Percentiles rank a stretch among this genome's conserved stretches.
These are phyloP conservation scores for Procambarus clarkii DNA, from an alignment of 1,140 invertebrate genomes.

Conservation along the genomic window DNA sequence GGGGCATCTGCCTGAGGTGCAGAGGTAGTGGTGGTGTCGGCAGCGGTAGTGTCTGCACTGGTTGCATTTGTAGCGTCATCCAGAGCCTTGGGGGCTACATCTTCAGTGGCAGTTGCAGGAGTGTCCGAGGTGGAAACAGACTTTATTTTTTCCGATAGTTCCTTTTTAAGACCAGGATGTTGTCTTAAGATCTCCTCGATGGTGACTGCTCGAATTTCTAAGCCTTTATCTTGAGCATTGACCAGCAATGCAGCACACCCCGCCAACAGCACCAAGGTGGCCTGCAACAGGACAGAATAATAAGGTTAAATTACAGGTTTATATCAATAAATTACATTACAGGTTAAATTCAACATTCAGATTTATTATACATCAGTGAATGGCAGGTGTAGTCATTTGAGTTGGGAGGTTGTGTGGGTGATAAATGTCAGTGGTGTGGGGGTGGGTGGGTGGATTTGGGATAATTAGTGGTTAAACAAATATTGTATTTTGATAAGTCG, in stretches of 20 bases:
- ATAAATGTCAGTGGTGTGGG: too few relatives aligned
- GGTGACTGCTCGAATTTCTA: slow-evolving; percentile 7
- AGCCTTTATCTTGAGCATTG: too few relatives aligned
- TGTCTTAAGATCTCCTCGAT: slow-evolving; percentile 14
- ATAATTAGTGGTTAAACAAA: too few relatives aligned
- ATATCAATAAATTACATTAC: too few relatives aligned
- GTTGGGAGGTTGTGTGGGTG: too few relatives aligned
- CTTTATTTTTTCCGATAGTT: not conserved
- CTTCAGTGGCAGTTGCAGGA: not conserved
- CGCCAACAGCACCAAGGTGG: slow-evolving; percentile 16
- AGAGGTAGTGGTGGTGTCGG: not conserved
- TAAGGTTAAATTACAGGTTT: too few relatives aligned
- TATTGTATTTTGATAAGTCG: too few relatives aligned
- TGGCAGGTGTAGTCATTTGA: too few relatives aligned
- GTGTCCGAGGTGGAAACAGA: not conserved
- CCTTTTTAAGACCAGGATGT: slow-evolving; percentile 14
- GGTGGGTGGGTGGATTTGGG: too few relatives aligned
- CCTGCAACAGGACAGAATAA: not conserved
- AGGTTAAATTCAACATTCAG: too few relatives aligned
- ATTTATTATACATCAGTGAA: too few relatives aligned
- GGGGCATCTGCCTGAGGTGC: too few relatives aligned
- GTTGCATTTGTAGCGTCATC: not conserved
- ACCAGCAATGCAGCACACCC: slow-evolving; percentile 8
- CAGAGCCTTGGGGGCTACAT: not conserved
- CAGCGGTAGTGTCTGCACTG: not conserved